Evolutionary conservation across 2,888 invertebrate genomes (phyloP), one percentile per base, ranked within the genome.

Genomic region (Hirtodrosophila duncani): DNA sequence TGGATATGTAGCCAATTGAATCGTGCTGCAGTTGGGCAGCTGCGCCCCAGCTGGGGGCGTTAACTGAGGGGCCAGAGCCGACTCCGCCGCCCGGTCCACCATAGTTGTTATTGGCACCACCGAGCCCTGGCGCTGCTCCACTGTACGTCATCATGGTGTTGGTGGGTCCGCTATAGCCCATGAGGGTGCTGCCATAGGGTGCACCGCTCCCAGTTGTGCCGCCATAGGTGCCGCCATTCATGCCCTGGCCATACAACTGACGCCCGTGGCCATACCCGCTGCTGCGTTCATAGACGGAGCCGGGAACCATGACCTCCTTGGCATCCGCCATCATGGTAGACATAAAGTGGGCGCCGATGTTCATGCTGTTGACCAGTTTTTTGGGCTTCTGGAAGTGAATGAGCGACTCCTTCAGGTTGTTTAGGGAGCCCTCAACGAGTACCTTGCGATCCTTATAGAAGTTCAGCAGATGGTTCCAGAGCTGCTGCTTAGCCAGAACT

Each of bases 261-360:
- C n/a, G n/a, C n/a, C n/a, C n/a, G 10, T 48, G 51, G 71, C 75
- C 74, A 7, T 67, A 79, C 31, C 69, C 85, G 4, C 87, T 87
- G 2, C 92, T 92, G 49, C 96, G 91, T 86, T 97, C 97, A 87
- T 98, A 98, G 20, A 96, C 92, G 9, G 96, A 96, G 14, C 97
- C 97, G 0, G 97, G 97, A 42, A 97, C 94, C 87, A 98, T 90
- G 3, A 96, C 97, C 87, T 98, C 98, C 66, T 98, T 91, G 9
- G 98, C 98, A 88, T 98, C 97, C 87, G 96, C 98, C 92, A 97
- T 97, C 17, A 96, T 94, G 16, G 95, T 97, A 44, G 95, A 95
- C 98, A 99, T 98, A 85, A 98, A 99, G 83, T 98, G 97, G 0
- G 97, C 94, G 0, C 97, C 97, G 1, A 98, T 98, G 87, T 98